Evolutionary conservation across 1,140 invertebrate genomes (phyloP), one percentile per base, ranked within the genome.

Genomic region (Papilio polytes): DNA sequence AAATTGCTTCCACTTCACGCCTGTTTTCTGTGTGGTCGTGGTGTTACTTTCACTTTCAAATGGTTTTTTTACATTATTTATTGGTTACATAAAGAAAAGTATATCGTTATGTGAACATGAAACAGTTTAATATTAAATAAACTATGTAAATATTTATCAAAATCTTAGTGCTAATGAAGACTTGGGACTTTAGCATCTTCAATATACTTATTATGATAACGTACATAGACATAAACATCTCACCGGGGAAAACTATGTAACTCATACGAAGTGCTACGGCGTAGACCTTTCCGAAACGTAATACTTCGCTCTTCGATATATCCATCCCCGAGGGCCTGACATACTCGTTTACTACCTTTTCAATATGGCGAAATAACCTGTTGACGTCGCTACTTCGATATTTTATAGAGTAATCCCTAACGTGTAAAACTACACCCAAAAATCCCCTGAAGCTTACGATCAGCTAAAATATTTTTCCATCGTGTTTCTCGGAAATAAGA

Each of bases 361-460:
- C 74, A 76, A 76, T 76, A 76, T 76, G 74, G 74, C 74, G 74
- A 76, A 76, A 46, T 76, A 76, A 76, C 74, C 74, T 76, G 74
- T 76, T 76, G 74, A 51, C 74, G 74, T 76, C 46, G 74, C 74
- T 26, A 76, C 74, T 76, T 76, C 46, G 44, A 76, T 76, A 76
- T 76, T 76, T 76, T 76, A 76, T 76, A 76, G 74, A 76, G 74
- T 76, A 76, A 76, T 76, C 74, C 74, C 74, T 76, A 48, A 76
- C 74, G 74, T 76, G 74, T 76, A 26, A 76, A 76, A 51, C 74
- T 76, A 76, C 22, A 76, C 46, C 46, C 46, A 76, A 76, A 76
- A 76, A 76, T 41, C 74, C 74, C 44, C 74, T 51, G n/a, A 76
- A 76, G 46, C 44, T 76, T 76, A 22, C 74, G 74, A 76, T 26